Evolutionary conservation across 2,797 vertebrate species (phyloP).

Genomic region (Melanotaenia trifasciata): DNA sequence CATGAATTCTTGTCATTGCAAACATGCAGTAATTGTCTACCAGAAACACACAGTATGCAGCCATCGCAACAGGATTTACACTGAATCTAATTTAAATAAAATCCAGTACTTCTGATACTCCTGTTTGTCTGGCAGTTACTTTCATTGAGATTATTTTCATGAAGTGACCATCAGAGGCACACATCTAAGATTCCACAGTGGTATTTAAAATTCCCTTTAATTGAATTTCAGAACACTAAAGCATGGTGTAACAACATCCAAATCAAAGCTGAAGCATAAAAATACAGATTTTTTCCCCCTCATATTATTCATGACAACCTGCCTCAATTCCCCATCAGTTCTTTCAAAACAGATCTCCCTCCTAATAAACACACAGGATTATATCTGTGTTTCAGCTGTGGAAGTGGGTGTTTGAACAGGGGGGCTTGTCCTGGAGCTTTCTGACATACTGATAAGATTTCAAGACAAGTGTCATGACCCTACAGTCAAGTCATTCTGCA

Average conservation of each 20-base stretch:
- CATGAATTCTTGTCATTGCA: background rate
- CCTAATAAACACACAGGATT: constrained; percentile 3
- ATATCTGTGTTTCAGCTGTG: constrained; percentile 5
- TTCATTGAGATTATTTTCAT: background rate
- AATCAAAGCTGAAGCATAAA: background rate
- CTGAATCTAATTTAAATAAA: background rate
- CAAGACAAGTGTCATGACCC: constrained; percentile 26
- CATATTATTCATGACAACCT: background rate
- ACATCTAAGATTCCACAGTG: background rate
- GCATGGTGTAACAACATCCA: background rate
- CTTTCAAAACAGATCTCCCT: constrained; percentile 1
- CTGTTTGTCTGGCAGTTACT: background rate
- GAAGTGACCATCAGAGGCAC: background rate
- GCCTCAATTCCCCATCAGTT: background rate
- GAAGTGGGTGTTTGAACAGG: constrained; percentile 21
- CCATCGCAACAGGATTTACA: background rate
- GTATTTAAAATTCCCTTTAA: no score
- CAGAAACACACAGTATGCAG: background rate
- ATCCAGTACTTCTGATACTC: background rate
- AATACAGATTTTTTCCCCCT: background rate
- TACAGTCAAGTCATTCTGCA: constrained; percentile 27
- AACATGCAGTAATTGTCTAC: background rate
- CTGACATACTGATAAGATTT: constrained; percentile 29
- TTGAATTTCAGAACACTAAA: constrained; percentile 7
- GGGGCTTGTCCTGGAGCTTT: constrained; percentile 28